phyloP scores from a whole-genome alignment of 2,888 invertebrate genomes.

The Eupithecia insigniata region DNA sequence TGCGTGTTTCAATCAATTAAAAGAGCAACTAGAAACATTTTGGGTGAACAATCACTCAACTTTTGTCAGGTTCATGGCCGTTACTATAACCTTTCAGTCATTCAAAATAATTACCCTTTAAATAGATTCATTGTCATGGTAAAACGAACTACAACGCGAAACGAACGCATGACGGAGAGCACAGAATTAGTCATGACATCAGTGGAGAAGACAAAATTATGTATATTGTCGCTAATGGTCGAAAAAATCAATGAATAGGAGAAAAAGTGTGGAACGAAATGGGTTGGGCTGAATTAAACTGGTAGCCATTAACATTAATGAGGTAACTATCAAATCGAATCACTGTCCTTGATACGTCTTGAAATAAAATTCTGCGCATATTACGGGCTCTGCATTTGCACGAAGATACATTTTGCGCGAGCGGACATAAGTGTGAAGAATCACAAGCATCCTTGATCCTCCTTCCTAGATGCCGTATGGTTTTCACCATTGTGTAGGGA shows the following conservation, averaged over 20 bases:
- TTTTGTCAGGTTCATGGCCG: conserved; percentile 24
- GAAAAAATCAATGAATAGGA: conserved; percentile 37
- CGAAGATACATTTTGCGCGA: neutral
- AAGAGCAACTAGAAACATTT: conserved; percentile 7
- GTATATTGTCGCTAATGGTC: conserved; percentile 32
- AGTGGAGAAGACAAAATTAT: conserved; percentile 33
- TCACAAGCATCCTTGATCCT: neutral
- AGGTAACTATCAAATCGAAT: conserved; percentile 28
- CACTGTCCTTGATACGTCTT: conserved; percentile 36
- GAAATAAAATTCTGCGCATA: conserved; percentile 18
- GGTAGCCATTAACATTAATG: conserved; percentile 43
- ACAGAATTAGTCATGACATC: conserved; percentile 40
- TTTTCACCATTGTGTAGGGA: neutral
- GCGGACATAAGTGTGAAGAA: neutral
- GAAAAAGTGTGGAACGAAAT: conserved; percentile 34
- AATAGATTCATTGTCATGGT: conserved; percentile 35
- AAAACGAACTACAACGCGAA: conserved; percentile 21
- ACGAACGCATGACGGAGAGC: conserved; percentile 25
- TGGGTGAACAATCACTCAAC: conserved; percentile 9
- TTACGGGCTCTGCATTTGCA: conserved; percentile 3
- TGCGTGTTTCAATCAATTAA: conserved; percentile 4
- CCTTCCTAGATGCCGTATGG: neutral
- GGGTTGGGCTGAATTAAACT: conserved; percentile 41
- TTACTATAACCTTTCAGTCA: conserved; percentile 24
- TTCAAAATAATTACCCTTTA: conserved; percentile 27